Base-by-base conservation (phyloP, 1,140 invertebrate genomes). In the Heliconius nattereri region DNA sequence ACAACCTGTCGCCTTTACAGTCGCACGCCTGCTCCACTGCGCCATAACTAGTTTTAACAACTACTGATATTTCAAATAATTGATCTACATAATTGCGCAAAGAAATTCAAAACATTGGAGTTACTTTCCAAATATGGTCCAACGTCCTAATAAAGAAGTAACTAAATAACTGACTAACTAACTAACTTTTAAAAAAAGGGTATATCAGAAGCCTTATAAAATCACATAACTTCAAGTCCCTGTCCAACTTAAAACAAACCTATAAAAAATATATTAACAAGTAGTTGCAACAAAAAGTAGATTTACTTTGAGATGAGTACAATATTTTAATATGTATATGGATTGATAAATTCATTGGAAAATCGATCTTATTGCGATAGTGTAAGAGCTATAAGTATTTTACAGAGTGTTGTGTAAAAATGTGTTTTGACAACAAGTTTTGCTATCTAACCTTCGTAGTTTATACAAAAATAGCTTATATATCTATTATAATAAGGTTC, bases 221-320 rank as follows among this genome's bases (percentile, higher is more conserved):
- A 76, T 66, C 75, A 76, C 75, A 76, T 76, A 76, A 71, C 66
- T 76, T 40, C 37, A 32, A 71, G 75, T 37, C 60, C 35, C 35
- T 71, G 19, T 57, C 71, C 52, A 78, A 57, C 32, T 35, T 73
- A 73, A 78, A 81, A 81, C 78, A 84, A 84, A 84, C 76, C 75
- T 72, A 90, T 89, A 91, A 91, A 90, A 90, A 90, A 77, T 82
- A 90, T 87, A 90, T 90, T 90, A 91, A 86, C 84, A 87, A 86
- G 89, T 90, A 90, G 89, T 87, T 87, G 82, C 81, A 80, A 87
- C 82, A 84, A 87, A 88, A 91, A 89, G 85, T 81, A 57, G 76
- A 60, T 79, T 57, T 78, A 73, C 71, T 23, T 29, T n/a, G 72
- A 80, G 76, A 80, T 78, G 66, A 80, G 80, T 78, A 40, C 75